Evolutionary conservation across 2,113 vertebrate genomes (phyloP).

Genomic region (Halcyon malimbica): DNA sequence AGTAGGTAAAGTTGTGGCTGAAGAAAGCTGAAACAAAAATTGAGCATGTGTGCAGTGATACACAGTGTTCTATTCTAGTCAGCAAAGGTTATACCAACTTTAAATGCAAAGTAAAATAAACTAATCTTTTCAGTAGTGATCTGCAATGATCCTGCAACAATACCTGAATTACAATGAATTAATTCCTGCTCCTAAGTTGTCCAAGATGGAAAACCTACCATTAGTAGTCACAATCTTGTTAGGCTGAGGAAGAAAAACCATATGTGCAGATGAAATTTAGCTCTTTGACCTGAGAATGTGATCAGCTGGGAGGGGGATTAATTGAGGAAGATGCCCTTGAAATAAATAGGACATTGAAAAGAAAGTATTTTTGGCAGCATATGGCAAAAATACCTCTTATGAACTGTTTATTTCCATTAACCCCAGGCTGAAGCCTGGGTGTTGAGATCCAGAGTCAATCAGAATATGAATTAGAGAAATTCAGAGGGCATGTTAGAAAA

Average conservation of each 20-base stretch:
- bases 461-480: background rate
- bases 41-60: background rate
- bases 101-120: background rate
- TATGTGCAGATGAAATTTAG: background rate
- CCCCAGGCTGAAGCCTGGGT: background rate
- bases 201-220: background rate
- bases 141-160: background rate
- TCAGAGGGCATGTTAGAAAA: background rate
- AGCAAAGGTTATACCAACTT: background rate
- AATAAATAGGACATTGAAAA: background rate
- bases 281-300: background rate
- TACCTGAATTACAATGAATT: background rate
- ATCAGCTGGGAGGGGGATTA: background rate
- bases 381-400: background rate
- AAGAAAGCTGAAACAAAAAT: background rate
- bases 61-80: background rate
- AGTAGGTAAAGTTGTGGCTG: background rate
- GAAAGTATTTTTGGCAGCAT: background rate
- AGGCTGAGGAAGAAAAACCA: background rate
- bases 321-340: background rate
- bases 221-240: background rate
- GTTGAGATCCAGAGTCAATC: background rate
- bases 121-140: background rate
- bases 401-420: background rate
- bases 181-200: background rate